Evolutionary conservation across 1,140 invertebrate genomes (phyloP), one percentile per base, ranked within the genome.

Genomic region (Achatina immaculata): DNA sequence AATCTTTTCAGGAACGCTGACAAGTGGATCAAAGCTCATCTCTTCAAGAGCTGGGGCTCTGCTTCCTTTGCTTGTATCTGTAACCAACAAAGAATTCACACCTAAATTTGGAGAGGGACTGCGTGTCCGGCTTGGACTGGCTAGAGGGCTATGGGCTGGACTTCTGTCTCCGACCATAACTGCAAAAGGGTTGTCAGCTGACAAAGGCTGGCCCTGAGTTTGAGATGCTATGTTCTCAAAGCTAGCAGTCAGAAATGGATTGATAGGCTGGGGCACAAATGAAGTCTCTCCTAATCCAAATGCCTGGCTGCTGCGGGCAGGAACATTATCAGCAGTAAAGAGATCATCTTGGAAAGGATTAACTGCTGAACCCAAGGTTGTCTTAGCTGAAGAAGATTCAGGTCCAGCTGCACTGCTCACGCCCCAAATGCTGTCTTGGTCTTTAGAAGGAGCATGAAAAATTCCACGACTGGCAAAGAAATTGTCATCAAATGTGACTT

Each of bases 321-420:
- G 79, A 74, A 86, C 81, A 19, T 82, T 80, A 4, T 81, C 81
- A 48, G 85, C 34, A 55, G 84, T 85, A 58, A 86, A 89, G 31
- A 85, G 82, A 80, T 89, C 88, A 81, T 88, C 86, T 73, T 89
- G 85, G 81, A 89, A 89, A 68, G 88, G 88, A 80, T 89, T 89
- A 14, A 74, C 69, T 51, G 72, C 78, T 40, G 78, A 55, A 11
- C 48, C 77, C 31, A 71, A 36, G 9, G 55, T 31, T 34, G 75
- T 45, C 0, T 55, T 78, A 51, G 81, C 69, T n/a, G 73, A 72
- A 31, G 85, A 62, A 38, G 65, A 76, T 43, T 82, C 74, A 58
- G 34, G 79, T 34, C 31, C 58, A 43, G 55, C 65, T 73, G 76
- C 40, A 68, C 68, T 40, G 62, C 42, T 58, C 9, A 66, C 62